Base-by-base conservation (phyloP, 2,797 vertebrate genomes). In the Acanthis flammea region DNA sequence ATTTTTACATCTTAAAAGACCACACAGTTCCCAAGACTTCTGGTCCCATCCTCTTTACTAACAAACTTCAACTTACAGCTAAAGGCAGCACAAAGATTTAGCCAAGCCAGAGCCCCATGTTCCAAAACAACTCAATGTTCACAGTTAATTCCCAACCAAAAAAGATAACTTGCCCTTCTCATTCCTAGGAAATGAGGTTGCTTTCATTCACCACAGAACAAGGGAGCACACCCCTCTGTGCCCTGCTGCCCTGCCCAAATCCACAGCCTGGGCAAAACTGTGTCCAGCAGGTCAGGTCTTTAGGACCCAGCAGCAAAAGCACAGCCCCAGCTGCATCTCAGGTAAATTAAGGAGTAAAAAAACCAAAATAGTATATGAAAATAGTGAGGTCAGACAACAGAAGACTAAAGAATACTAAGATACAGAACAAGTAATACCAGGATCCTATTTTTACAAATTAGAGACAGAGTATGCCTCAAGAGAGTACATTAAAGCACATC, bases 361-460 rank as follows among this genome's bases (percentile, higher is more conserved):
- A 85, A 48, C 0, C 48, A 71, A 77, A 83, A 75, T 33, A 7
- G 39, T 11, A 2, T 68, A 94, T 37, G 66, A 94, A 96, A 96
- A 95, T 90, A 4, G 1, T 62, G 79, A 94, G 85, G 54, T 72
- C 68, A 94, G 88, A 95, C 89, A 94, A 93, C 88, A 96, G 85
- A 97, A 97, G 96, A 86, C 41, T 94, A 94, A 94, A 80, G 55
- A 87, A 94, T 78, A 84, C 88, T 47, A 85, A 94, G 79, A 89
- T 73, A 95, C 73, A 86, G 89, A 97, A 95, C 92, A 79, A 73
- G 85, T 95, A 73, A 53, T 76, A 72, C 75, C 25, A 63, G 88
- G 75, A 88, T 93, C 88, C 55, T 88, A 68, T 57, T 88, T 87
- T 95, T 70, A 92, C 88, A 94, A 78, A 87, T 74, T 58, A 93